Conservation (phyloP, 1,140 invertebrate species). For the Pteromalus puparum region DNA sequence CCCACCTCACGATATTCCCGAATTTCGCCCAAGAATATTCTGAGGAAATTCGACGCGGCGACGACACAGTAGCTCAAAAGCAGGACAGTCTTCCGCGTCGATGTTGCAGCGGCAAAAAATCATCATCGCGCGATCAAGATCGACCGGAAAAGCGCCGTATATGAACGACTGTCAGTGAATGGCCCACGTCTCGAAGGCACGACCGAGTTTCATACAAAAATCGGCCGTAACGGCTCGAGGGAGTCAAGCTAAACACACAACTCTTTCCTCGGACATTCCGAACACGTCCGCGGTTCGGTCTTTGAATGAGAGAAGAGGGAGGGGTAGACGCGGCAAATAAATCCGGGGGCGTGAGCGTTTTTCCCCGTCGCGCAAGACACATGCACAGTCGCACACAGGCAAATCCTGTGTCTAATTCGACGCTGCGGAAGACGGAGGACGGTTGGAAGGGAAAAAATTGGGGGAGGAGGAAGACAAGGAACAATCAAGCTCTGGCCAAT, state of each 20-base stretch:
- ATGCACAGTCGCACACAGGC: neutral
- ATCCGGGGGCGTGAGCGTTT: slow-evolving; percentile 23
- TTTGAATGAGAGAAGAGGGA: slow-evolving; percentile 33
- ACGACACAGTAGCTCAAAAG: too few species aligned
- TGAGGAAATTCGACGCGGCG: neutral
- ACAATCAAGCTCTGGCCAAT: neutral
- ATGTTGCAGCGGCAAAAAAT: neutral
- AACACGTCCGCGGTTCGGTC: slow-evolving; percentile 21
- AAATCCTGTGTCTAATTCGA: neutral
- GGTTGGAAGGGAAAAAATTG: neutral
- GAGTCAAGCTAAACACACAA: neutral
- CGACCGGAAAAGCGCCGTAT: neutral
- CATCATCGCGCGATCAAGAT: neutral
- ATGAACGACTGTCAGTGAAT: neutral
- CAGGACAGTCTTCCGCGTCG: neutral
- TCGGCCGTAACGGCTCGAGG: neutral
- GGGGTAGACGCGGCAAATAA: neutral
- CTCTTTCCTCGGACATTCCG: slow-evolving; percentile 16
- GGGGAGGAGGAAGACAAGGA: neutral
- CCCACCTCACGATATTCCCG: neutral
- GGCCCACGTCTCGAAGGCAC: neutral
- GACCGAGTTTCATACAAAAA: slow-evolving; percentile 25
- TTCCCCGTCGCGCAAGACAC: neutral
- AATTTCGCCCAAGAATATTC: neutral
- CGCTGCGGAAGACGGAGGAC: neutral